Conservation (phyloP, 2,113 vertebrate species). For the Phaethornis superciliosus region DNA sequence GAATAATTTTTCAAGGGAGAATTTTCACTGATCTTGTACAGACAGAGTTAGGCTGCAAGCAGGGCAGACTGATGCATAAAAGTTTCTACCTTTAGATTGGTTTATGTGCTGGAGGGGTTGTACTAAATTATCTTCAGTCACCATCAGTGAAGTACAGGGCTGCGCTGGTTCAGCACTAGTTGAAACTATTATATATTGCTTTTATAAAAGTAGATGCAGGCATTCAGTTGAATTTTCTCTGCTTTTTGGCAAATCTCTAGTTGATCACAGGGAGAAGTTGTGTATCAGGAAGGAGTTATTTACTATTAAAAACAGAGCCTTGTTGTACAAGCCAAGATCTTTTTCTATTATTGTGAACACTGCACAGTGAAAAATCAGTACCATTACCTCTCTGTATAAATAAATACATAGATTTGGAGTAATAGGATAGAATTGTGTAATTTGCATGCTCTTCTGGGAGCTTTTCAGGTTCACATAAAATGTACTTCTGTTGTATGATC, state of each 20-base stretch:
- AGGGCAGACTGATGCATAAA: neutral
- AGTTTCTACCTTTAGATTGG: neutral
- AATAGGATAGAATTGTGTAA: neutral
- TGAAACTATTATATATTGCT: neutral
- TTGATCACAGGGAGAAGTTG: neutral
- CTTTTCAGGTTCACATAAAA: neutral
- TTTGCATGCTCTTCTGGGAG: neutral
- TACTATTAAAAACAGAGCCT: neutral
- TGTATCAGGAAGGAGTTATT: neutral
- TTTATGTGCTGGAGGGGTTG: neutral
- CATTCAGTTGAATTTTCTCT: neutral
- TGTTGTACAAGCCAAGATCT: neutral
- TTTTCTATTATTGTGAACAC: neutral
- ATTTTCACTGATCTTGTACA: neutral
- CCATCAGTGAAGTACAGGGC: neutral
- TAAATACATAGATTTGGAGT: neutral
- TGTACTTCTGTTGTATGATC: neutral
- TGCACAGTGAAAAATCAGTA: neutral
- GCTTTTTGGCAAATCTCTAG: neutral
- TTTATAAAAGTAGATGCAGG: neutral
- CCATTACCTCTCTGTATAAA: neutral
- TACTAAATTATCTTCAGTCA: neutral
- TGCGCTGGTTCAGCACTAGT: neutral
- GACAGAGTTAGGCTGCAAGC: neutral
- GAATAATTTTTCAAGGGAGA: neutral